A percentile compares a stretch with the other conserved stretches of the same genome.
These are phyloP conservation scores for Heliornis fulica DNA, from an alignment of 2,113 vertebrate genomes.

Conservation along the genomic window DNA sequence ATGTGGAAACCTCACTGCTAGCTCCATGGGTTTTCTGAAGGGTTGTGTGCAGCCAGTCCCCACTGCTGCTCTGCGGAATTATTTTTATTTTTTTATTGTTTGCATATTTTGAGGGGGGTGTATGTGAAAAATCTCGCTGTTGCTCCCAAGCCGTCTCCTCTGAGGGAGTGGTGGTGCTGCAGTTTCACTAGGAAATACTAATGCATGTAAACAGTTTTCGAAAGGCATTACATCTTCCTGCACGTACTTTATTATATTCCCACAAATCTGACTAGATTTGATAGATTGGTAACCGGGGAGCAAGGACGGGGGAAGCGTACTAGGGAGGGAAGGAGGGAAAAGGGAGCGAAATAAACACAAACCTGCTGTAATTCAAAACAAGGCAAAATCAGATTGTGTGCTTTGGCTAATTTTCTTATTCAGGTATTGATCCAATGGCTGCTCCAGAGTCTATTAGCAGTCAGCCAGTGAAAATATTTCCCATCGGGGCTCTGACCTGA, in stretches of 20 bases:
- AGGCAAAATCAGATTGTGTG: conserved; percentile 72
- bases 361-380: conserved; percentile 71
- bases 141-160: background rate
- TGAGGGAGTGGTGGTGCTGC: conserved; percentile 10
- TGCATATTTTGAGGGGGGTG: background rate
- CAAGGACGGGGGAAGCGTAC: background rate
- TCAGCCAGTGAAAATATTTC: conserved; percentile 83
- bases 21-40: background rate
- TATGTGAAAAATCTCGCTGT: background rate
- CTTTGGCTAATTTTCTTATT: conserved; percentile 81
- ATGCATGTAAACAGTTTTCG: conserved; percentile 63
- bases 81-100: background rate
- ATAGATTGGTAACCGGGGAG: conserved; percentile 59
- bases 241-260: conserved; percentile 61
- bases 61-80: background rate
- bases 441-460: conserved; percentile 83
- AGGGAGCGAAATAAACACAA: conserved; percentile 8
- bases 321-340: background rate
- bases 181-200: conserved; percentile 59
- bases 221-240: conserved; percentile 58
- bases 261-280: conserved; percentile 64
- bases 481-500: conserved; percentile 80
- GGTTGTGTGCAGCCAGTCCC: background rate
- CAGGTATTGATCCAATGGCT: conserved; percentile 75
- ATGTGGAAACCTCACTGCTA: background rate